Percentiles rank a stretch among this genome's conserved stretches.
phyloP scores from a whole-genome alignment of 2,797 vertebrate genomes.

The Leptoclinus maculatus region DNA sequence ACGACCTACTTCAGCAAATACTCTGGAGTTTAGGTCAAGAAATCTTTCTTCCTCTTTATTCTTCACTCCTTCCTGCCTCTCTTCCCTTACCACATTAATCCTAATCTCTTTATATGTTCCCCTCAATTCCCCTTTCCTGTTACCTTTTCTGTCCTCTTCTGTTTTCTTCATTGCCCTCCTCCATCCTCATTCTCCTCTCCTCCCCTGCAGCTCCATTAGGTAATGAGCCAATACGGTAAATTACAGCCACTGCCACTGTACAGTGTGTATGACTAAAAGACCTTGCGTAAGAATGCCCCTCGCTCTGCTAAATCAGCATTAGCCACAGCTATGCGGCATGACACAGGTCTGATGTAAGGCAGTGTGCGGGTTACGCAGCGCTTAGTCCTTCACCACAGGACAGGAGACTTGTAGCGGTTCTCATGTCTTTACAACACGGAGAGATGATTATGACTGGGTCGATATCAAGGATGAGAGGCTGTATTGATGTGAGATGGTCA shows the following conservation, averaged over 20 bases:
- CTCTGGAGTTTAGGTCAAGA: background rate
- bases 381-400: conserved; percentile 51
- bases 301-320: conserved; percentile 61
- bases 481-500: conserved; percentile 60
- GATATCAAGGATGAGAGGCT: conserved; percentile 60
- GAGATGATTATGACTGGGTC: conserved; percentile 65
- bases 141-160: background rate
- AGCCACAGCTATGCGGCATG: conserved; percentile 57
- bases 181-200: conserved; percentile 10
- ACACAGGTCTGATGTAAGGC: conserved; percentile 60
- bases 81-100: background rate
- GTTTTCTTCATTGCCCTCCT: conserved; percentile 19
- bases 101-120: background rate
- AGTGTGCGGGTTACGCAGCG: conserved; percentile 17
- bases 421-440: conserved; percentile 39
- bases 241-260: conserved; percentile 57
- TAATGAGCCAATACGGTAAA: conserved; percentile 76
- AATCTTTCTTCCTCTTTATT: background rate
- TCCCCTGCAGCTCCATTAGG: conserved; percentile 71
- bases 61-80: background rate
- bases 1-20: background rate
- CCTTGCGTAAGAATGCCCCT: conserved; percentile 61
- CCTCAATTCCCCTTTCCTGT: conserved; percentile 8
- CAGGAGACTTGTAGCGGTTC: conserved; percentile 46
- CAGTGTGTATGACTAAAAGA: conserved; percentile 56